Evolutionary conservation across 2,888 invertebrate species (phyloP).

Genomic region (Artemia sp.): DNA sequence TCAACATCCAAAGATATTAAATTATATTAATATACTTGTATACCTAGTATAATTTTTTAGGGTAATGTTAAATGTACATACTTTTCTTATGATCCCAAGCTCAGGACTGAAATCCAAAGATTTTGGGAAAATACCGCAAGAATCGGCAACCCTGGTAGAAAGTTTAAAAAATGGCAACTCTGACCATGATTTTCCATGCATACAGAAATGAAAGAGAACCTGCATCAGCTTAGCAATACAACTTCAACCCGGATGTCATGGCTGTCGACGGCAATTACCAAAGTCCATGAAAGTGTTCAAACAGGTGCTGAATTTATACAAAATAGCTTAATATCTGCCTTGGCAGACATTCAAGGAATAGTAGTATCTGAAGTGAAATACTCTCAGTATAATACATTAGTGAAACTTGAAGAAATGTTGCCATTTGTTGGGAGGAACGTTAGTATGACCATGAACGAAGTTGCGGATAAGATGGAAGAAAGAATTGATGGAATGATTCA

Average conservation of each 20-base stretch:
- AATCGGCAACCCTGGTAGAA: no score
- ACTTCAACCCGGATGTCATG: not conserved
- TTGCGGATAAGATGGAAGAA: not conserved
- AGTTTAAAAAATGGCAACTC: no score
- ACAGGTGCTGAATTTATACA: not conserved
- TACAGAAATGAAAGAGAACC: not conserved
- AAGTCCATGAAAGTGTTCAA: slow-evolving; percentile 11
- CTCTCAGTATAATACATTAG: not conserved
- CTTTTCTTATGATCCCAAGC: no score
- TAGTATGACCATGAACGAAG: not conserved
- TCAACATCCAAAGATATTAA: no score
- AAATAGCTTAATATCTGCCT: slow-evolving; percentile 4
- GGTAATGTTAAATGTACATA: no score
- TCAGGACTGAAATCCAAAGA: no score
- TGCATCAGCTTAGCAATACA: not conserved
- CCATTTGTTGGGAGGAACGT: not conserved
- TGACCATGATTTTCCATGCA: not conserved
- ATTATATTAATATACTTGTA: no score
- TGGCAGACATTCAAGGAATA: not conserved
- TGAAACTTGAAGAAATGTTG: not conserved
- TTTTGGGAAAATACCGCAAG: no score
- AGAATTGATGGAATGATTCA: slow-evolving; percentile 1
- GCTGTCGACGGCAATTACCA: not conserved
- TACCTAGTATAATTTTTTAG: no score
- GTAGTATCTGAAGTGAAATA: not conserved